Evolutionary conservation across 2,888 invertebrate genomes (phyloP).

Genomic region (Galerucella nymphaeae): DNA sequence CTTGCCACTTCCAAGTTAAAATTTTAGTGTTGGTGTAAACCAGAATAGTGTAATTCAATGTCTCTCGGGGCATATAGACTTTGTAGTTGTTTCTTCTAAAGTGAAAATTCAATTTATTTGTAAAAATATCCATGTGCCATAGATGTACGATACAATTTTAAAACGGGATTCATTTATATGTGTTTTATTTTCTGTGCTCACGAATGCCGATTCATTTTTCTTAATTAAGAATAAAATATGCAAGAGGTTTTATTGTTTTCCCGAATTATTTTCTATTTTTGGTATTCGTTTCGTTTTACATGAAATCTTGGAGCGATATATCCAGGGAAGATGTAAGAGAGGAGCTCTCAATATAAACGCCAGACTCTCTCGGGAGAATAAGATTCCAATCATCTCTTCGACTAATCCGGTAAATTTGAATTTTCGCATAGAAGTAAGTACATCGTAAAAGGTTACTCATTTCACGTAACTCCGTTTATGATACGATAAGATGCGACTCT

Average conservation of each 20-base stretch:
- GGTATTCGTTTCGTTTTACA: neutral
- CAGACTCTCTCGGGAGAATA: constrained; percentile 17
- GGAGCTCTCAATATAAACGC: constrained; percentile 4
- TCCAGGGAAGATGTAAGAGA: neutral
- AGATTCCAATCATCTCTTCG: constrained; percentile 31
- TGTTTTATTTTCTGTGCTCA: no score
- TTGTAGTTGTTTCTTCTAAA: no score
- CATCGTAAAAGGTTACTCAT: constrained; percentile 34
- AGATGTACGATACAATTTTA: no score
- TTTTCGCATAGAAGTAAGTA: constrained; percentile 29
- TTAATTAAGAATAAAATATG: neutral
- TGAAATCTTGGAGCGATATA: neutral
- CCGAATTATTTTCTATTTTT: neutral
- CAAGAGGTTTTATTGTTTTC: neutral
- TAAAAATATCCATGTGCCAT: no score
- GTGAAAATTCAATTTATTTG: no score
- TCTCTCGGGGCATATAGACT: no score
- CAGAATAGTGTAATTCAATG: no score
- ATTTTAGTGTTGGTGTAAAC: no score
- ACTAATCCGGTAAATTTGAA: constrained; percentile 31
- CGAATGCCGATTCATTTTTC: no score
- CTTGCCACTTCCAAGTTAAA: no score
- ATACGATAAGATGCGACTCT: constrained; percentile 20
- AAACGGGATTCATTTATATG: no score
- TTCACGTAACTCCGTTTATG: constrained; percentile 22